These are phyloP conservation scores for Cetoscarus ocellatus DNA, from an alignment of 2,797 vertebrate genomes.

Conservation along the genomic window DNA sequence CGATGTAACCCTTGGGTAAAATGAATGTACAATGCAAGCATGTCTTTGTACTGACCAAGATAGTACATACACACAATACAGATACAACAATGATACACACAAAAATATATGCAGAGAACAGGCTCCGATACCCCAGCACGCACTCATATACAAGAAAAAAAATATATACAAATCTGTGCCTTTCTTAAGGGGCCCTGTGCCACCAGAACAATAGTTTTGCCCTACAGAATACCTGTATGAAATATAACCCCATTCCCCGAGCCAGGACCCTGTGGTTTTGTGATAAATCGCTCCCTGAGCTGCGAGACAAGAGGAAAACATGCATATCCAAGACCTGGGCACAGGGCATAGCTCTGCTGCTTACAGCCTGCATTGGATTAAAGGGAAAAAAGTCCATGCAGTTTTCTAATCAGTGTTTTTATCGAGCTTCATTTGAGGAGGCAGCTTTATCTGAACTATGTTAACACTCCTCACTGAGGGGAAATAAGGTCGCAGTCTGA, in stretches of 20 bases:
- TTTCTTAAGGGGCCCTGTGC: conserved; percentile 46
- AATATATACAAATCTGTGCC: conserved; percentile 19
- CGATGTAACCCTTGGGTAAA: not conserved
- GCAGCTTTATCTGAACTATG: conserved; percentile 16
- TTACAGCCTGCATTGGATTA: conserved; percentile 1
- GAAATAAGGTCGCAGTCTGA: conserved; percentile 8
- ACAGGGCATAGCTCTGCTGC: conserved; percentile 27
- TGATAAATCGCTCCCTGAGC: conserved; percentile 65
- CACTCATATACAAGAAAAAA: conserved; percentile 20
- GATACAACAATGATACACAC: not conserved
- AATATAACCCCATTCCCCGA: conserved; percentile 66
- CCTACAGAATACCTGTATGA: conserved; percentile 71
- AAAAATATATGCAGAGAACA: conserved; percentile 18
- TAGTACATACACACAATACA: not conserved
- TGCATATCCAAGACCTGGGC: conserved; percentile 56
- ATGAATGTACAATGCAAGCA: not conserved
- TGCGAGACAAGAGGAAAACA: conserved; percentile 58
- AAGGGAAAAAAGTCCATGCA: not conserved
- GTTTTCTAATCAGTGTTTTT: conserved; percentile 27
- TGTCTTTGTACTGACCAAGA: not conserved
- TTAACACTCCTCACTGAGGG: conserved; percentile 1
- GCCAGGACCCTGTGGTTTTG: conserved; percentile 68
- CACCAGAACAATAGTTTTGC: conserved; percentile 74
- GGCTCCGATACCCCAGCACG: conserved; percentile 14
- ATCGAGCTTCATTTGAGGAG: conserved; percentile 19